Base-by-base conservation (phyloP, 2,888 invertebrate species). In the Nomada hirtipes region DNA sequence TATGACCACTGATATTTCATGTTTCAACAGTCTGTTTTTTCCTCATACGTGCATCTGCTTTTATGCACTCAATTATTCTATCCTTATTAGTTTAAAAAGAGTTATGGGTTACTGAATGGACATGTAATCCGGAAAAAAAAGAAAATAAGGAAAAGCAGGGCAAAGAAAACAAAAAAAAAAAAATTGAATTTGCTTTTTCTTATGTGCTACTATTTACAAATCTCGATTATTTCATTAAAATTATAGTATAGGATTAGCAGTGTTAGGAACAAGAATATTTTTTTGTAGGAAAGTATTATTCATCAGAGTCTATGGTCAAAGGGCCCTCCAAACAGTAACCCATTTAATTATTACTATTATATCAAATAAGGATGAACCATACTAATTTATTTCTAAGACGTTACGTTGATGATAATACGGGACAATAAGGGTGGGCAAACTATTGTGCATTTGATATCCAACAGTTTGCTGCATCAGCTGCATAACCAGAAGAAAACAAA, bases 391-490 rank as follows among this genome's bases (percentile, higher is more conserved):
- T 84, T 89, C 86, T 88, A 88, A 88, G 86, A 86, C 90, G 89
- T 86, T 85, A 86, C 83, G 84, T 88, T 57, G 47, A 13, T 88
- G 81, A 81, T 88, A 85, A 86, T 79, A 89, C 87, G 85, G 76
- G 81, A 87, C 81, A 82, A 84, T 89, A 87, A 88, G 89, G 91
- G 90, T 90, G 92, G 89, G 92, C 92, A 91, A 91, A 91, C 90
- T 91, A 92, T 91, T 92, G 92, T 92, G 92, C 91, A 91, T 93
- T 93, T 92, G 90, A 93, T 93, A 93, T 93, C 91, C 92, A 93
- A 93, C 92, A 93, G 92, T 92, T 92, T 91, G 93, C 91, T 90
- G 91, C 91, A 90, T 92, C 91, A 89, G 91, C 92, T 91, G 91
- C 90, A 90, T 89, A 89, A 83, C 90, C 88, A 88, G 90, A 90